Percentiles rank a stretch among this genome's conserved stretches.
Conservation (phyloP, 1,140 invertebrate species). For the Samia ricini region DNA sequence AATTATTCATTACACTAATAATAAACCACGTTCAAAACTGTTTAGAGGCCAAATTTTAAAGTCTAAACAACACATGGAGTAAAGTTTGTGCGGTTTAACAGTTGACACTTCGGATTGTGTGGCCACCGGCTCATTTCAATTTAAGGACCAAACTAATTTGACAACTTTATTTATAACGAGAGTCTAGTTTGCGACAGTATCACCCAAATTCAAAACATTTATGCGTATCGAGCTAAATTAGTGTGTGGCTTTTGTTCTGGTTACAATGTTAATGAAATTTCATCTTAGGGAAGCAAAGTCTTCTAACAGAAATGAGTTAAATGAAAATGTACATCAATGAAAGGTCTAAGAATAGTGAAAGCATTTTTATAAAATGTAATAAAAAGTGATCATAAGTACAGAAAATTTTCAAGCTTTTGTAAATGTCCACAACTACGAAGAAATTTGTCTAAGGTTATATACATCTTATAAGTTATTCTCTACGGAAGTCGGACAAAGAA, state of each 20-base stretch:
- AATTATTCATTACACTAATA: background rate
- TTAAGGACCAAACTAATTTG: constrained; percentile 1
- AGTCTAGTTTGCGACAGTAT: background rate
- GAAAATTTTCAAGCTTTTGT: no score
- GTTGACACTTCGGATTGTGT: background rate
- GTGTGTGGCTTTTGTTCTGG: background rate
- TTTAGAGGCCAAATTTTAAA: background rate
- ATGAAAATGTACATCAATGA: background rate
- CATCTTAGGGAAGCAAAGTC: background rate
- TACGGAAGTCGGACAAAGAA: background rate
- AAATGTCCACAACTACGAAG: no score
- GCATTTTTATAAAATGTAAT: no score
- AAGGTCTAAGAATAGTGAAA: no score
- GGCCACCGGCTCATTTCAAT: background rate
- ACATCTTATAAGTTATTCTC: no score
- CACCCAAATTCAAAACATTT: background rate
- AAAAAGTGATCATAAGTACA: no score
- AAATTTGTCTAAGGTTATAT: no score
- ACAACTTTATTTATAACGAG: background rate
- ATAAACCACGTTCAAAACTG: background rate
- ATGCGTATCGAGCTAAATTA: background rate
- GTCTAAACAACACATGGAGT: background rate
- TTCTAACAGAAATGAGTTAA: background rate
- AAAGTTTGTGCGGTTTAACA: background rate
- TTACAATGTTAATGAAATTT: background rate